phyloP scores from a whole-genome alignment of 2,888 invertebrate species.

The Mythimna ferrago region DNA sequence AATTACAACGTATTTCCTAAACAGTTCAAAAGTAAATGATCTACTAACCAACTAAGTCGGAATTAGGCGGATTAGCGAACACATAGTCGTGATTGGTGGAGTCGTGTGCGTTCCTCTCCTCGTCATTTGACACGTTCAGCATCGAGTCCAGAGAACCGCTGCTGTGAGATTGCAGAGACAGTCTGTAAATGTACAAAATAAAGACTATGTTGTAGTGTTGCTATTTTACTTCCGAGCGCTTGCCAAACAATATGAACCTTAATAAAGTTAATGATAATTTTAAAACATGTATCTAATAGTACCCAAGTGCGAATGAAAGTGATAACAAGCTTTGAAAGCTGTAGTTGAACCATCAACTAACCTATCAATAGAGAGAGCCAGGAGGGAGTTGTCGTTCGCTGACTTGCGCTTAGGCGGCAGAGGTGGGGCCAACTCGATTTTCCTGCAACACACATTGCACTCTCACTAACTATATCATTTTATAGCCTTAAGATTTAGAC shows the following conservation, averaged over 20 bases:
- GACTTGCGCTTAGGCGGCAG: conserved; percentile 94
- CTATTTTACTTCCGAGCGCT: neutral
- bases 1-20: neutral
- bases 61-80: conserved; percentile 80
- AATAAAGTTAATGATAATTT: conserved; percentile 14
- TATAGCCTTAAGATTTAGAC: conserved; percentile 29
- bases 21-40: neutral
- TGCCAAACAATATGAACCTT: conserved; percentile 19
- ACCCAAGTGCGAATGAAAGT: conserved; percentile 42
- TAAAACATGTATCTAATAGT: conserved; percentile 34
- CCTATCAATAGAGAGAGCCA: conserved; percentile 92
- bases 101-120: conserved; percentile 91
- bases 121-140: conserved; percentile 96
- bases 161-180: conserved; percentile 94
- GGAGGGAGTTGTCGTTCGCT: conserved; percentile 87
- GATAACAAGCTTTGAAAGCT: conserved; percentile 39
- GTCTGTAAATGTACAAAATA: conserved; percentile 77
- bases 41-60: conserved; percentile 79
- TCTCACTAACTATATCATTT: conserved; percentile 69
- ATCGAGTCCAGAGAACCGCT: conserved; percentile 97
- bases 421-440: conserved; percentile 94
- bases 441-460: conserved; percentile 84
- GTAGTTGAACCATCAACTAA: conserved; percentile 75
- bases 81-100: conserved; percentile 83
- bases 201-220: neutral